Evolutionary conservation across 2,888 invertebrate genomes (phyloP), one percentile per base, ranked within the genome.

Genomic region (Calameuta filiformis): DNA sequence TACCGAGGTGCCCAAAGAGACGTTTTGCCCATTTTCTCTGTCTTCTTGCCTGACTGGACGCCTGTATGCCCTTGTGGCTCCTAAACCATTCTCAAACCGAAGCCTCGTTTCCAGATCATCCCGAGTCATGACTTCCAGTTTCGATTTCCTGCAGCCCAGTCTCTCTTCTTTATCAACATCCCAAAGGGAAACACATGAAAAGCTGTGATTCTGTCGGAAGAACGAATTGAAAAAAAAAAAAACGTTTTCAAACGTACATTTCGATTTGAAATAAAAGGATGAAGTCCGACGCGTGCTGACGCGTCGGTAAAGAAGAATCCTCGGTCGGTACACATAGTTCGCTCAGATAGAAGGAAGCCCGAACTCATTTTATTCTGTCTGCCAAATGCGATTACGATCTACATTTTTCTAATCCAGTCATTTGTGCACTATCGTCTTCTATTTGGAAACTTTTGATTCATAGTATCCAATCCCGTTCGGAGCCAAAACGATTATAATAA

Each of bases 401-500:
- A 78, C 81, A 84, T 85, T 86, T 86, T 84, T 86, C 85, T 83
- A 84, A 89, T 88, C 85, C 85, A 81, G 82, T 87, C 87, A 86
- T 87, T 87, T 86, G 85, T 84, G 83, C 83, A 75, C 83, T 82
- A 83, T 83, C 82, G 80, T 84, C 76, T 77, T 81, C 79, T 81
- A 80, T 81, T 81, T 81, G 77, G 78, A 82, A 84, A 82, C 81
- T 81, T 83, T 82, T 81, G 80, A 82, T 82, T 81, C 77, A 75
- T 77, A 78, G 76, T 68, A 73, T 74, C 79, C 83, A 80, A 81
- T 81, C 79, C 69, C 80, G 75, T 23, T 84, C 87, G 85, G 84
- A 85, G 85, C 87, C 88, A 89, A 89, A 89, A 90, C 89, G 90
- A 90, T 91, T 90, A 91, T 91, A 91, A 91, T 90, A 91, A 91